Evolutionary conservation across 2,888 invertebrate genomes (phyloP).

Genomic region (Ophion ellenae): DNA sequence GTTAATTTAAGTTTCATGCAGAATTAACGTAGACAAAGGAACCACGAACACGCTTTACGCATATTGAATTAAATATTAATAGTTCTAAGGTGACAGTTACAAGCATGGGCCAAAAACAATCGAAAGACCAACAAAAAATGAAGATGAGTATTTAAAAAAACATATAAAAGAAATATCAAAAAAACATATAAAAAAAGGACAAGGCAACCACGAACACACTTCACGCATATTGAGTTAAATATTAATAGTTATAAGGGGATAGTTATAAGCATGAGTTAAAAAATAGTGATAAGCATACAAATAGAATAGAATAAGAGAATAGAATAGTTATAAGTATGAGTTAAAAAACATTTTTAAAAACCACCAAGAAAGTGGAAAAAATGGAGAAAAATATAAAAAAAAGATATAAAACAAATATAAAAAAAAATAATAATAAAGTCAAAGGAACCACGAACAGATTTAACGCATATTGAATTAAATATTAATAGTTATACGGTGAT

Average conservation of each 20-base stretch:
- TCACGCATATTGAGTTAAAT: no score
- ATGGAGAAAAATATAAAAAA: not conserved
- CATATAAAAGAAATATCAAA: not conserved
- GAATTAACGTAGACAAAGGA: conserved; percentile 1
- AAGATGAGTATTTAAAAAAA: not conserved
- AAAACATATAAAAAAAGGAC: not conserved
- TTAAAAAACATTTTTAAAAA: no score
- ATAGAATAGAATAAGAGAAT: no score
- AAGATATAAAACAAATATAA: not conserved
- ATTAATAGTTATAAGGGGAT: no score
- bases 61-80: conserved; percentile 8
- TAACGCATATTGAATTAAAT: no score
- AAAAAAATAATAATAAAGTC: not conserved
- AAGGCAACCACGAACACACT: no score
- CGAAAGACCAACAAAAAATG: not conserved
- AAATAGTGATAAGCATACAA: no score
- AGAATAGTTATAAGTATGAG: no score
- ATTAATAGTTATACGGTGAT: no score
- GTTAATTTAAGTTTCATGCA: no score
- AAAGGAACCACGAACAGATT: not conserved
- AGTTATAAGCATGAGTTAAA: no score
- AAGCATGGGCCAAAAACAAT: conserved; percentile 1
- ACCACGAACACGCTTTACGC: conserved; percentile 2
- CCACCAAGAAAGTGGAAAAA: no score
- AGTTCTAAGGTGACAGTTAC: not conserved